Conservation (phyloP, 2,113 vertebrate genomes). For the Peucedramus taeniatus region DNA sequence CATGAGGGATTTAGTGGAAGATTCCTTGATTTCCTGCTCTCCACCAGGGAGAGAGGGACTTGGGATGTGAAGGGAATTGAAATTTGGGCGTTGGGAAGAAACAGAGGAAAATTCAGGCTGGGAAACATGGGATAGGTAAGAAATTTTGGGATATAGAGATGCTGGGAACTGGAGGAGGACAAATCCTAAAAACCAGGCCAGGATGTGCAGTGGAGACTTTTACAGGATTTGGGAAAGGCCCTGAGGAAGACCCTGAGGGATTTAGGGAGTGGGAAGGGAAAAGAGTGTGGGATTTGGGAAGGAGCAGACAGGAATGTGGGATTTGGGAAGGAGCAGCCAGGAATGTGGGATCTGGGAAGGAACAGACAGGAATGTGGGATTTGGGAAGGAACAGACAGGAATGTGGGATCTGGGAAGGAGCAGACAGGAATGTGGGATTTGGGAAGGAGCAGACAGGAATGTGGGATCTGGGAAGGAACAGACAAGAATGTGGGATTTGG, state of each 20-base stretch:
- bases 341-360: not conserved
- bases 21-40: not conserved
- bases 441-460: not conserved
- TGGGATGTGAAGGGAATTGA: not conserved
- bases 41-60: not conserved
- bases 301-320: not conserved
- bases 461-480: fast-evolving
- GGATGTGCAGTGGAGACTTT: not conserved
- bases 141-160: not conserved
- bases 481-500: not conserved
- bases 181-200: not conserved
- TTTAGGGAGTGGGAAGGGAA: not conserved
- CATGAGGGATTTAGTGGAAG: not conserved
- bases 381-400: not conserved
- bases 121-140: not conserved
- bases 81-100: not conserved
- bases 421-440: not conserved
- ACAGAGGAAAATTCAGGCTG: not conserved
- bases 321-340: fast-evolving
- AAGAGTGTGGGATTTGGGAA: not conserved
- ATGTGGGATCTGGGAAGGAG: not conserved
- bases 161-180: not conserved
- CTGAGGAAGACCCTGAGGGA: not conserved
- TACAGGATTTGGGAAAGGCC: not conserved
- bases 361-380: not conserved